A percentile compares a stretch with the other conserved stretches of the same genome.
Conservation (phyloP, 2,797 vertebrate genomes). For the Ctenopoma multispine region DNA sequence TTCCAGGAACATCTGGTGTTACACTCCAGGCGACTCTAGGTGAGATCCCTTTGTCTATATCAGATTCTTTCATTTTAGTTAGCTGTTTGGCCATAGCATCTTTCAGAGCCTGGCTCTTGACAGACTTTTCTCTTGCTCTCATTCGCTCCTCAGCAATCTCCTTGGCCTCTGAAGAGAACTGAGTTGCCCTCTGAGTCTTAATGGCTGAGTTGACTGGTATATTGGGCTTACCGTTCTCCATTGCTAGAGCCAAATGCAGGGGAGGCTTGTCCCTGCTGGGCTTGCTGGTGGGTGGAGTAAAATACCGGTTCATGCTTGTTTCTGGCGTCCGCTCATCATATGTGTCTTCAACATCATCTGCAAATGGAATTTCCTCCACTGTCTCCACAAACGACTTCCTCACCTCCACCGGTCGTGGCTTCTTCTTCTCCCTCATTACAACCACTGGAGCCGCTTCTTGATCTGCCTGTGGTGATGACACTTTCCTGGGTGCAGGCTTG, state of each 20-base stretch:
- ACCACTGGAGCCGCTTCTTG: slow-evolving; percentile 65
- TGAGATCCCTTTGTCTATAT: slow-evolving; percentile 74
- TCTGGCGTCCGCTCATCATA: slow-evolving; percentile 92
- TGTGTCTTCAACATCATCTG: slow-evolving; percentile 94
- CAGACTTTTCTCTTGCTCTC: slow-evolving; percentile 92
- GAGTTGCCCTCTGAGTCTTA: slow-evolving; percentile 80
- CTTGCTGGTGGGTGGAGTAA: slow-evolving; percentile 89
- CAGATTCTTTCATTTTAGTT: slow-evolving; percentile 92
- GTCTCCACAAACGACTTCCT: slow-evolving; percentile 96
- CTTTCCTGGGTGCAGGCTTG: slow-evolving; percentile 70
- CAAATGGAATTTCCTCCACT: slow-evolving; percentile 97
- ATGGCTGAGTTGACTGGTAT: slow-evolving; percentile 68
- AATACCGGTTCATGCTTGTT: slow-evolving; percentile 86
- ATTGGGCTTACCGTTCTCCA: slow-evolving; percentile 89
- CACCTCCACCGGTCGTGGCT: slow-evolving; percentile 75
- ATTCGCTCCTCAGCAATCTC: slow-evolving; percentile 95
- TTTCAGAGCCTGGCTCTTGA: slow-evolving; percentile 93
- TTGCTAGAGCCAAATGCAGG: slow-evolving; percentile 81
- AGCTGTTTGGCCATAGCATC: slow-evolving; percentile 96
- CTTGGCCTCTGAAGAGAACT: slow-evolving; percentile 92
- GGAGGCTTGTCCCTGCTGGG: slow-evolving; percentile 78
- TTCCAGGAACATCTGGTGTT: slow-evolving; percentile 60
- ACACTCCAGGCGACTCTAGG: slow-evolving; percentile 79
- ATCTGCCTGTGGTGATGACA: slow-evolving; percentile 40
- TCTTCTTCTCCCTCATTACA: slow-evolving; percentile 84